Base-by-base conservation (phyloP, 2,888 invertebrate genomes). In the Drosophila pseudotakahashii region DNA sequence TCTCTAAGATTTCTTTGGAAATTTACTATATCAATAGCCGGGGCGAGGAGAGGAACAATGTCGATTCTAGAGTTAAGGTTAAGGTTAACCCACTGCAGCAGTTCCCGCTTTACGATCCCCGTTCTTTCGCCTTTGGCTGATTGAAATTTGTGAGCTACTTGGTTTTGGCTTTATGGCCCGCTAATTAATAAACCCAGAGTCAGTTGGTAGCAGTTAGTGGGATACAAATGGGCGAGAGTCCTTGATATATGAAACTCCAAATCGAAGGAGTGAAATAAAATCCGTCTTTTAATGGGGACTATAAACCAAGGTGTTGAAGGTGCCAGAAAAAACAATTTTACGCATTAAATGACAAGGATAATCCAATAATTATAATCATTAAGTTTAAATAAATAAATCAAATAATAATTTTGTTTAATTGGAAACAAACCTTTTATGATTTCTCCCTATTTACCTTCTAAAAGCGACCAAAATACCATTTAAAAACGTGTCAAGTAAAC, bases 1-100 rank as follows among this genome's bases (percentile, higher is more conserved):
- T 85, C 84, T 88, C 68, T 48, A 81, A 88, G 89, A 85, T 87
- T 85, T 88, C 89, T 47, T 73, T 68, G 74, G 84, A 88, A 88
- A 81, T 88, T 76, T 88, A 85, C 83, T 83, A 61, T 88, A 82
- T 82, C 82, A 82, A 88, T 85, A 76, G 81, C 63, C 55, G 44
- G 32, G 42, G 34, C 11, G 34, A 34, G 55, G 66, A 47, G 60
- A 58, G 41, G 36, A 68, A 80, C 86, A 81, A 79, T 77, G 84
- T 80, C 75, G 73, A 84, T 75, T 71, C 84, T 84, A 73, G 67
- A 78, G 50, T 58, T 54, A 58, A 68, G 53, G 63, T 63, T 48
- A 63, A 48, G 39, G 47, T 63, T 63, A 63, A 63, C 47, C 62
- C 62, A 19, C 16, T 45, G 63, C 36, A 34, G 39, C 53, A 48